Percentiles rank a stretch among this genome's conserved stretches.
Evolutionary conservation across 2,113 vertebrate genomes (phyloP).

Genomic region (Pseudorectes ferrugineus): DNA sequence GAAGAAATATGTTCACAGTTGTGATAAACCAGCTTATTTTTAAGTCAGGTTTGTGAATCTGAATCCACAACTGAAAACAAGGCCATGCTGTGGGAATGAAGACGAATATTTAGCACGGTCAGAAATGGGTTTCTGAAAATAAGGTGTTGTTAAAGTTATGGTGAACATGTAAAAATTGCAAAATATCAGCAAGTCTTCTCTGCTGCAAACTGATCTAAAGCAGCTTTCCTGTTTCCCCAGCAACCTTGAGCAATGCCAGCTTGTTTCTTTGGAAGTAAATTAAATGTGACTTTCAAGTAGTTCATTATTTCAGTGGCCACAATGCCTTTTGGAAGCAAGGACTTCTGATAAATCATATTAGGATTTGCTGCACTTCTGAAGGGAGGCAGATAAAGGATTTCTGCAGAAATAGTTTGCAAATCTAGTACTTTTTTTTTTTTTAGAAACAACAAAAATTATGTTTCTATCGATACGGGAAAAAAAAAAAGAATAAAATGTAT

Average conservation of each 20-base stretch:
- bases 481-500: not conserved
- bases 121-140: constrained; percentile 61
- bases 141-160: constrained; percentile 51
- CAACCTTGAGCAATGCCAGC: constrained; percentile 71
- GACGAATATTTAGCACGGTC: constrained; percentile 50
- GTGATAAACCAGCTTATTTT: constrained; percentile 65
- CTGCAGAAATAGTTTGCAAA: constrained; percentile 59
- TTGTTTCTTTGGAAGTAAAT: constrained; percentile 77
- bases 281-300: constrained; percentile 80
- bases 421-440: not conserved
- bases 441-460: constrained; percentile 43
- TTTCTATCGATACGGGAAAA: not conserved
- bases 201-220: constrained; percentile 67
- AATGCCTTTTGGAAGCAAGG: constrained; percentile 71
- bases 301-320: constrained; percentile 78
- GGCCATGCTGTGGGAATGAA: not conserved
- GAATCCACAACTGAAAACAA: constrained; percentile 58
- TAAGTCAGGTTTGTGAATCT: constrained; percentile 29
- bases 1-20: constrained; percentile 18
- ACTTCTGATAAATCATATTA: constrained; percentile 68
- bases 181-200: constrained; percentile 66
- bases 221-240: constrained; percentile 78
- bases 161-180: constrained; percentile 56
- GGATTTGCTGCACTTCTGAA: constrained; percentile 69
- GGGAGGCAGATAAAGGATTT: constrained; percentile 65